phyloP scores from a whole-genome alignment of 92 coral and sea anemone genomes.

The Porites divaricata region DNA sequence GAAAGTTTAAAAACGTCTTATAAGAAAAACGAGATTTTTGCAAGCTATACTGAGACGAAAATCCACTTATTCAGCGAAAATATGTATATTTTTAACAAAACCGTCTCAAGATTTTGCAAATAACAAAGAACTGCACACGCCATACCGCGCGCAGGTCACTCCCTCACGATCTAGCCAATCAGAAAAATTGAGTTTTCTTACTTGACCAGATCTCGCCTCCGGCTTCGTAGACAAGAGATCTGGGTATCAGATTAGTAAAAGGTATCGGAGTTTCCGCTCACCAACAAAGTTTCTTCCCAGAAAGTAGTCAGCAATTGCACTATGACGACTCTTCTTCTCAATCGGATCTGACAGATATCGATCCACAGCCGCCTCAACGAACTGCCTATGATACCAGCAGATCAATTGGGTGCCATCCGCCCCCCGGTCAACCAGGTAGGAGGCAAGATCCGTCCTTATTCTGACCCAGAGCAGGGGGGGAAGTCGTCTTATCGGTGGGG shows the following conservation, averaged over 20 bases:
- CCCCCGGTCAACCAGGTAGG: conserved; percentile 85
- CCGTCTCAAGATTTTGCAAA: too few relatives aligned
- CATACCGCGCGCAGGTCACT: too few relatives aligned
- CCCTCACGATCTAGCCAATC: too few relatives aligned
- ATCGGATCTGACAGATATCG: conserved; percentile 71
- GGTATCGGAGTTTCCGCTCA: not conserved
- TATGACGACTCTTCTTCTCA: conserved; percentile 69
- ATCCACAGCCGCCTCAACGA: conserved; percentile 78
- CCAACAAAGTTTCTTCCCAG: conserved; percentile 64
- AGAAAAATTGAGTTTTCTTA: too few relatives aligned
- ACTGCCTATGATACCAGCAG: conserved; percentile 90
- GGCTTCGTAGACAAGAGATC: too few relatives aligned
- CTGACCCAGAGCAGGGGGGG: conserved; percentile 93
- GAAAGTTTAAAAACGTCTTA: too few relatives aligned
- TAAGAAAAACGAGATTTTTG: too few relatives aligned
- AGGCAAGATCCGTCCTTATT: conserved; percentile 77
- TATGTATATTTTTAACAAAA: too few relatives aligned
- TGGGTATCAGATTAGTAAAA: not conserved
- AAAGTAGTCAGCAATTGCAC: conserved; percentile 82
- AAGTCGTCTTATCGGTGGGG: conserved; percentile 89
- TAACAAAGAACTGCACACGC: too few relatives aligned
- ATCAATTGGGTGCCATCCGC: conserved; percentile 82
- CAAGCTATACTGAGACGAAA: too few relatives aligned
- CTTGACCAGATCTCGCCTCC: too few relatives aligned
- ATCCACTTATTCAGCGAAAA: too few relatives aligned